Percentiles rank a stretch among this genome's conserved stretches.
These are phyloP conservation scores for Scylla paramamosain DNA, from an alignment of 1,140 invertebrate species.

Conservation along the genomic window DNA sequence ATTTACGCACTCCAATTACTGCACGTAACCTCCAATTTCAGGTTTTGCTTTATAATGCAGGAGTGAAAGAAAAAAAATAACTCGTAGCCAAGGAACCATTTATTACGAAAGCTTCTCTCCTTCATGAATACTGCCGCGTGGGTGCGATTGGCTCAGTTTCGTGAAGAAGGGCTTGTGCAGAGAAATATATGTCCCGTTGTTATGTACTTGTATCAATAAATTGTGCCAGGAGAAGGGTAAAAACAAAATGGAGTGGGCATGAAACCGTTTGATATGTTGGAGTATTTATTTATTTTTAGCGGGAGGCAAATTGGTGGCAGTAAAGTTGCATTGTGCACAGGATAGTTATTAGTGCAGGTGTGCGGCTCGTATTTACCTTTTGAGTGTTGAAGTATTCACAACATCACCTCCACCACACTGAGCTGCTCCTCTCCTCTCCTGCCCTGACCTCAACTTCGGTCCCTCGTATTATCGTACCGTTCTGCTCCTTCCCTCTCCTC, in stretches of 20 bases:
- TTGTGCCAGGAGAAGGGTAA: neutral
- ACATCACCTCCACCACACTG: too few relatives aligned
- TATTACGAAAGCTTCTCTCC: neutral
- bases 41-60: slow-evolving; percentile 14
- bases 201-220: neutral
- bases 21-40: neutral
- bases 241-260: neutral
- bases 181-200: neutral
- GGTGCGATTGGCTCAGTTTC: neutral
- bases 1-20: slow-evolving; percentile 14
- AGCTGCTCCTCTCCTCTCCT: too few relatives aligned
- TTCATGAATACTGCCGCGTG: neutral
- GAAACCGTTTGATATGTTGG: neutral
- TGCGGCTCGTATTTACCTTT: neutral
- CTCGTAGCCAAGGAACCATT: neutral
- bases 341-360: slow-evolving; percentile 10
- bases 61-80: neutral
- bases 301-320: neutral
- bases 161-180: neutral
- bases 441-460: too few relatives aligned
- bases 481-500: neutral
- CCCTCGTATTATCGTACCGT: neutral
- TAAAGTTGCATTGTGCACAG: neutral
- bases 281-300: neutral
- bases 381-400: neutral